A percentile compares a stretch with the other conserved stretches of the same genome.
These are phyloP conservation scores for Mesocentrotus franciscanus DNA, from an alignment of 53 echinoderm and acorn worm genomes.

Conservation along the genomic window DNA sequence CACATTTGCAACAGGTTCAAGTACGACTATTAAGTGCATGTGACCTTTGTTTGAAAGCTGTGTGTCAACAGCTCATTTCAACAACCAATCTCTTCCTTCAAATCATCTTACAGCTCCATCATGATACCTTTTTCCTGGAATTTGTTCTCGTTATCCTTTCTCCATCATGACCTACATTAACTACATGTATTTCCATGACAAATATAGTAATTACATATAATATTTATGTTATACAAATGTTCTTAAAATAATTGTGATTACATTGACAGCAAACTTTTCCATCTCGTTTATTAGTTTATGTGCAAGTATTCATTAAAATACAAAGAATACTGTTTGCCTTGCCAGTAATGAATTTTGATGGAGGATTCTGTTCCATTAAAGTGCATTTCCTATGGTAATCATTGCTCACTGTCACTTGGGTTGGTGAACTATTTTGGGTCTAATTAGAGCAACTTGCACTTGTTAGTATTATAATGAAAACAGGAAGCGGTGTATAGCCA, in stretches of 20 bases:
- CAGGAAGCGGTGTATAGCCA: conserved; percentile 55
- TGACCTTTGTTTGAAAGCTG: conserved; percentile 9
- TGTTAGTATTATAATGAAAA: conserved; percentile 19
- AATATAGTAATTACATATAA: too few species aligned
- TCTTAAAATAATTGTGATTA: too few species aligned
- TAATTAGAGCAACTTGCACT: conserved; percentile 34
- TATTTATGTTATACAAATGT: too few species aligned
- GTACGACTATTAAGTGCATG: background rate
- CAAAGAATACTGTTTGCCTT: background rate
- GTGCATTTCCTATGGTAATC: background rate
- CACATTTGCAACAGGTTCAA: background rate
- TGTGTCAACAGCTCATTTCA: conserved; percentile 17
- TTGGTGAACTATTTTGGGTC: conserved; percentile 41
- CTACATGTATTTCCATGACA: background rate
- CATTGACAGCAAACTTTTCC: too few species aligned
- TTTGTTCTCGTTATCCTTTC: background rate
- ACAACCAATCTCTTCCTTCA: conserved; percentile 37
- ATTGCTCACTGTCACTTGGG: background rate
- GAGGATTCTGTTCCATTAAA: background rate
- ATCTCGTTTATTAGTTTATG: background rate
- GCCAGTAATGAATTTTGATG: background rate
- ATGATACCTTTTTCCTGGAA: background rate
- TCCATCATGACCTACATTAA: background rate
- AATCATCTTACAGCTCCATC: background rate
- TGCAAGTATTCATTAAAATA: background rate